Conservation (phyloP, 2,797 vertebrate genomes). For the Micrastur ruficollis region DNA sequence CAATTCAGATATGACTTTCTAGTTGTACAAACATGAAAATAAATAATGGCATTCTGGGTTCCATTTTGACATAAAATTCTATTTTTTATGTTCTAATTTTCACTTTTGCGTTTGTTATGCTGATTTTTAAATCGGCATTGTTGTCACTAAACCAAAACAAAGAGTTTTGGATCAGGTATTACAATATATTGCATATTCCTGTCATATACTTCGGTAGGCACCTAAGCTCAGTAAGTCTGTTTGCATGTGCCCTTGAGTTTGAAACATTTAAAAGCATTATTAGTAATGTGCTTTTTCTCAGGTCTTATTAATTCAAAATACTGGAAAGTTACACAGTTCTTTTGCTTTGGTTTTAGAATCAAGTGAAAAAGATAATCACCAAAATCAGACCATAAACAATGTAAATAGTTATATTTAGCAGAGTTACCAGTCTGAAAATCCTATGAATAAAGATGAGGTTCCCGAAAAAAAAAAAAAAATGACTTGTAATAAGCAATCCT, state of each 20-base stretch:
- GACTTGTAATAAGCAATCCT: neutral
- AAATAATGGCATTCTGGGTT: neutral
- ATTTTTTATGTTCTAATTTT: neutral
- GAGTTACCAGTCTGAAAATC: neutral
- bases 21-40: neutral
- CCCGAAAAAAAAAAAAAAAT: neutral
- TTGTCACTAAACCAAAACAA: neutral
- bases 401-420: neutral
- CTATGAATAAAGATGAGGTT: slow-evolving; percentile 23
- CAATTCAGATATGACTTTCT: neutral
- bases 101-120: neutral
- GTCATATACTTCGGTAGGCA: neutral
- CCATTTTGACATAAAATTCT: neutral
- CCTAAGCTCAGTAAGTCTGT: neutral
- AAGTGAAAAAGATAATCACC: neutral
- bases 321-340: neutral
- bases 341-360: neutral
- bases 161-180: neutral
- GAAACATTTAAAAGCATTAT: neutral
- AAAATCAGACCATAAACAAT: neutral
- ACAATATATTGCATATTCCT: neutral
- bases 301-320: neutral
- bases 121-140: neutral
- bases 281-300: neutral
- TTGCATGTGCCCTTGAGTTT: neutral